Evolutionary conservation across 1,140 invertebrate genomes (phyloP).

Genomic region (Magallana gigas): DNA sequence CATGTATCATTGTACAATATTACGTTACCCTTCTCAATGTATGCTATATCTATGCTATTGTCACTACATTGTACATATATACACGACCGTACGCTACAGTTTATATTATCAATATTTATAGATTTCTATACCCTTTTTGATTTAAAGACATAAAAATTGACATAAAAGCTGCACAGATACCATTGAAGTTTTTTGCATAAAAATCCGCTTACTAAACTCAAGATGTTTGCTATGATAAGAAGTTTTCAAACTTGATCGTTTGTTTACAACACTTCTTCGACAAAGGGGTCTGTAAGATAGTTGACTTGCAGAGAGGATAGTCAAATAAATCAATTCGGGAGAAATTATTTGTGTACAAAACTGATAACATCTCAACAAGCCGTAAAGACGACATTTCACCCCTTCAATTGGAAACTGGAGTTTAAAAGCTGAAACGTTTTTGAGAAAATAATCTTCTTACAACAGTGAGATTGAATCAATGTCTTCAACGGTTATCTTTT

Average conservation of each 20-base stretch:
- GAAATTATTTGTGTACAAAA: slow-evolving; percentile 14
- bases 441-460: neutral
- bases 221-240: too few relatives aligned
- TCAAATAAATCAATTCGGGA: slow-evolving; percentile 9
- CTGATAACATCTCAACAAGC: slow-evolving; percentile 6
- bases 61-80: too few relatives aligned
- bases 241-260: neutral
- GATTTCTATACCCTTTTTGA: too few relatives aligned
- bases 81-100: too few relatives aligned
- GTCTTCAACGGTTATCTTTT: neutral
- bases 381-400: slow-evolving; percentile 4
- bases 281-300: neutral
- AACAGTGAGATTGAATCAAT: neutral
- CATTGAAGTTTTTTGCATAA: too few relatives aligned
- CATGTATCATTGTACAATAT: too few relatives aligned
- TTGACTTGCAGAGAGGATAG: neutral
- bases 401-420: neutral
- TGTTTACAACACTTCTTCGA: neutral
- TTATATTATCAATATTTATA: too few relatives aligned
- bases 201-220: too few relatives aligned
- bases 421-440: slow-evolving; percentile 9
- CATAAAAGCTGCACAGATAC: too few relatives aligned
- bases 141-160: too few relatives aligned
- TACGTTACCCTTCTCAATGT: too few relatives aligned
- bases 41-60: too few relatives aligned